These are phyloP conservation scores for Todus mexicanus DNA, from an alignment of 2,797 vertebrate genomes.

Conservation along the genomic window DNA sequence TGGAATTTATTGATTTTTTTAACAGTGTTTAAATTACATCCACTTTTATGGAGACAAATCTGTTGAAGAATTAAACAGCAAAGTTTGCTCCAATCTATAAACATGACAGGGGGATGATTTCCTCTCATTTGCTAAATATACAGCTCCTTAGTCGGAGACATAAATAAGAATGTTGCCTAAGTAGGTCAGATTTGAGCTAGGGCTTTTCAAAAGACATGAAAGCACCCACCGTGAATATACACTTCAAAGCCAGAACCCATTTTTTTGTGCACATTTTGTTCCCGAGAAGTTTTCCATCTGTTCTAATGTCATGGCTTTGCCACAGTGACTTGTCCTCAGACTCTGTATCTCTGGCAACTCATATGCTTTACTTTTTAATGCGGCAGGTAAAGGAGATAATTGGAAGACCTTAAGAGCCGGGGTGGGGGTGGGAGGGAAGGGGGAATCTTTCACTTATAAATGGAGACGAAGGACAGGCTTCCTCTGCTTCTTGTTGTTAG, in stretches of 20 bases:
- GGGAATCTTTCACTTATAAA: constrained; percentile 25
- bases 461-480: constrained; percentile 22
- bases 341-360: constrained; percentile 66
- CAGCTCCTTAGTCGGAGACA: constrained; percentile 70
- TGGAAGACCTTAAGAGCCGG: constrained; percentile 57
- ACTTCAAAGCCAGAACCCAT: constrained; percentile 75
- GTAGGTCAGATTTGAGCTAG: constrained; percentile 78
- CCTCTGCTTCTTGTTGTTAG: constrained; percentile 9
- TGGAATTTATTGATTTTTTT: constrained; percentile 66
- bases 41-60: constrained; percentile 71
- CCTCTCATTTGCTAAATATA: constrained; percentile 77
- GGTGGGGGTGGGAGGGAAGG: background rate
- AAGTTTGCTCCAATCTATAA: constrained; percentile 69
- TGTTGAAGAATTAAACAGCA: constrained; percentile 71
- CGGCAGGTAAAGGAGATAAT: constrained; percentile 69
- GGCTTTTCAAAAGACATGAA: constrained; percentile 78
- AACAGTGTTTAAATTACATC: constrained; percentile 69
- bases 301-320: constrained; percentile 74
- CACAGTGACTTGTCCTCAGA: constrained; percentile 71
- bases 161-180: constrained; percentile 77
- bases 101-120: constrained; percentile 67
- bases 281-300: constrained; percentile 77
- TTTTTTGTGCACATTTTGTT: constrained; percentile 76
- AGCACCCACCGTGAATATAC: constrained; percentile 72
- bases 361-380: constrained; percentile 51